Conservation (phyloP, 2,888 invertebrate species). For the Diloba caeruleocephala region DNA sequence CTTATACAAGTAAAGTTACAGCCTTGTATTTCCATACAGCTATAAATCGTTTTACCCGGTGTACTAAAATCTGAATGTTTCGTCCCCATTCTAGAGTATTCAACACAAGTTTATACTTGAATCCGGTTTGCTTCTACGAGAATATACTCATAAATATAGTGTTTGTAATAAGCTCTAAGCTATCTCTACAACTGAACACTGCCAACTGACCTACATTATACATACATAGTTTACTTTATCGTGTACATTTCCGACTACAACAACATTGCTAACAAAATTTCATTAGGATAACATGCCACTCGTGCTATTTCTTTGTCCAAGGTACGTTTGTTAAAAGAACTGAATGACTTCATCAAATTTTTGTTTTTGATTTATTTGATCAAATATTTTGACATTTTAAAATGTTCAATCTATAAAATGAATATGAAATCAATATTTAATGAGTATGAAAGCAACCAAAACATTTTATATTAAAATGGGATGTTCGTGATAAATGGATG, state of each 20-base stretch:
- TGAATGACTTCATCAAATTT: too few species aligned
- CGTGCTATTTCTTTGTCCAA: too few species aligned
- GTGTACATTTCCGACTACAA: constrained; percentile 7
- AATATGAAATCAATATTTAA: too few species aligned
- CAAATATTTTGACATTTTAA: too few species aligned
- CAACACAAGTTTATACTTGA: constrained; percentile 54
- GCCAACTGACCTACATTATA: constrained; percentile 46
- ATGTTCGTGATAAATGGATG: too few species aligned
- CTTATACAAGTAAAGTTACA: constrained; percentile 2
- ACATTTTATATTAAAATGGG: too few species aligned
- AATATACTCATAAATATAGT: constrained; percentile 56
- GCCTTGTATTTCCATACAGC: constrained; percentile 25
- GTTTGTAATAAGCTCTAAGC: constrained; percentile 55
- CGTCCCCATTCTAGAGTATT: constrained; percentile 50
- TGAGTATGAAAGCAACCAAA: too few species aligned
- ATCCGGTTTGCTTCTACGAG: constrained; percentile 51
- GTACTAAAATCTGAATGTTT: constrained; percentile 44
- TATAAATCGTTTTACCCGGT: constrained; percentile 28
- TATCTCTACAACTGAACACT: constrained; percentile 40
- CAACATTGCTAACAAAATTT: neutral
- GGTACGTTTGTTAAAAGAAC: too few species aligned
- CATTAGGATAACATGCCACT: too few species aligned
- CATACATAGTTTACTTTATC: constrained; percentile 30
- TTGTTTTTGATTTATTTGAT: too few species aligned
- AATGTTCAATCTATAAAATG: too few species aligned